Evolutionary conservation across 2,113 vertebrate genomes (phyloP).

Genomic region (Pleuronectes platessa): DNA sequence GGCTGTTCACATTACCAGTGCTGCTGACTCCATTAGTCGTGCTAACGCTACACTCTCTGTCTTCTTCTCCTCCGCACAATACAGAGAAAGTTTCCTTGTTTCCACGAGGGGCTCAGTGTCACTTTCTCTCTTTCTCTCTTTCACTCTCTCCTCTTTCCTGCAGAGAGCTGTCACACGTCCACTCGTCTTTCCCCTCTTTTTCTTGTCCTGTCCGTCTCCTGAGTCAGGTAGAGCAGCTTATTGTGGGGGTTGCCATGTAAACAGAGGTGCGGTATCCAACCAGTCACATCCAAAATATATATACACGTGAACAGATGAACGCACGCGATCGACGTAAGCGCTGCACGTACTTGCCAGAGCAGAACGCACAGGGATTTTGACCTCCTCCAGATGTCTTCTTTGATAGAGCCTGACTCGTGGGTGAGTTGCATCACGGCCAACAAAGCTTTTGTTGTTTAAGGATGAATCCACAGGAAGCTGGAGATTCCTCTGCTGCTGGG

Average conservation of each 20-base stretch:
- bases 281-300: conserved; percentile 48
- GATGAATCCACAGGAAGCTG: conserved; percentile 64
- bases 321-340: conserved; percentile 16
- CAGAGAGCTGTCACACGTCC: conserved; percentile 19
- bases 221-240: conserved; percentile 48
- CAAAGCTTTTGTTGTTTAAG: conserved; percentile 62
- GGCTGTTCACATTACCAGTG: conserved; percentile 27
- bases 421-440: conserved; percentile 35
- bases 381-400: conserved; percentile 57
- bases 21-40: conserved; percentile 52
- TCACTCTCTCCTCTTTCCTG: neutral
- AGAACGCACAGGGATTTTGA: conserved; percentile 16
- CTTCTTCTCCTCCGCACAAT: conserved; percentile 20
- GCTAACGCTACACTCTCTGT: conserved; percentile 8
- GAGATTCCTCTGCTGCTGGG: conserved; percentile 56
- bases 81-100: conserved; percentile 27
- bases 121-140: neutral
- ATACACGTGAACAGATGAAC: conserved; percentile 27
- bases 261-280: conserved; percentile 54
- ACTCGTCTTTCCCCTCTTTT: conserved; percentile 14
- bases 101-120: conserved; percentile 12
- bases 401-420: conserved; percentile 50
- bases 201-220: conserved; percentile 16
- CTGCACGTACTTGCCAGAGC: conserved; percentile 3
- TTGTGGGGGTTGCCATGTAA: conserved; percentile 71